Evolutionary conservation across 2,113 vertebrate species (phyloP), one percentile per base, ranked within the genome.

Genomic region (Vidua macroura): DNA sequence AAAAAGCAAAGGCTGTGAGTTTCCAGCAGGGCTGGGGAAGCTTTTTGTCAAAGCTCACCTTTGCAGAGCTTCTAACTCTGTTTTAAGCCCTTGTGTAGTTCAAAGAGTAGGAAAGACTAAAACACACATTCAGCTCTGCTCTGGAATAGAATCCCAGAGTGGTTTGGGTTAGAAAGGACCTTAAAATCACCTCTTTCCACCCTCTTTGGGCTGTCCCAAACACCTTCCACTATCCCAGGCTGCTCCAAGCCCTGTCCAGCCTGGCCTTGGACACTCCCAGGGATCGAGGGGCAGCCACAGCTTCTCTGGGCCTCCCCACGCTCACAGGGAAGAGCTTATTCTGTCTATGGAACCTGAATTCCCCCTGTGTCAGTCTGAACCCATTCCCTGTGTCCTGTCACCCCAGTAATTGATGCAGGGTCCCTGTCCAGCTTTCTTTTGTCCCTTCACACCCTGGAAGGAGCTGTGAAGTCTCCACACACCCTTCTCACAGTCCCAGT

Each of bases 371-470:
- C 56, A 55, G 4, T 19, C 1, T 2, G n/a, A 78, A 62, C 1
- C n/a, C 58, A 31, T 23, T n/a, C 25, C 49, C 48, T 0, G 1
- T 55, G n/a, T 31, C 44, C 53, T 60, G 46, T 0, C 27, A 0
- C 55, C 33, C 13, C 58, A 80, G 51, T 15, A 56, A 5, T 7
- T 10, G 10, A 0, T 88, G 35, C 27, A 51, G 10, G 4, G 6
- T 27, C 35, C 41, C 13, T 56, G 56, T 72, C 41, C 41, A 31
- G 49, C 0, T 56, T 4, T n/a, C 33, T 23, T 53, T 15, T 2
- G 3, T 8, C 56, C 28, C 43, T 37, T 58, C 67, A 88, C 21
- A 0, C 8, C 25, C 67, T 27, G 43, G 31, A 18, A 51, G 67
- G 67, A 24, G 58, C 67, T 80, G 13, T 15, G 67, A 51, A 14